These are phyloP conservation scores for Lepetodrilus schrolli DNA, from an alignment of 2,888 invertebrate species.

Conservation along the genomic window DNA sequence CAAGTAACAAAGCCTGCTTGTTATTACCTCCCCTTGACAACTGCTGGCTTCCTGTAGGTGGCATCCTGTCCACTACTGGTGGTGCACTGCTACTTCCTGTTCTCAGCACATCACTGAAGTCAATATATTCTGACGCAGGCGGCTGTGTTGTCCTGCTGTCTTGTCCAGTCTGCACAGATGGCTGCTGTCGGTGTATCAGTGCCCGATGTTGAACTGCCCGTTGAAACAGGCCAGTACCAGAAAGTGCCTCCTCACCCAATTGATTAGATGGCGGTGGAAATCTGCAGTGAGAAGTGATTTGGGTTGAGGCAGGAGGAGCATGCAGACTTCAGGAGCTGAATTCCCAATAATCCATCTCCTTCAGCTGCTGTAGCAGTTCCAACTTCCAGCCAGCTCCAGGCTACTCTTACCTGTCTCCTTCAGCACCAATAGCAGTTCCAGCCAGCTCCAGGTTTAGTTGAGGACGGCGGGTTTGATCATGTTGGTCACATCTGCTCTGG, in stretches of 20 bases:
- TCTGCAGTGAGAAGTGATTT: background rate
- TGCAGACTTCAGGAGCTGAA: too few species aligned
- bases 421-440: constrained; percentile 41
- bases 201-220: constrained; percentile 46
- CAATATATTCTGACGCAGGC: background rate
- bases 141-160: background rate
- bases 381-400: constrained; percentile 21
- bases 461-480: constrained; percentile 32
- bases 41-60: background rate
- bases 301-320: background rate
- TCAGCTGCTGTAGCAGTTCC: background rate
- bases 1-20: too few species aligned
- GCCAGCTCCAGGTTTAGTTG: constrained; percentile 39
- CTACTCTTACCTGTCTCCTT: constrained; percentile 33
- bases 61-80: background rate
- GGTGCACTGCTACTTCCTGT: constrained; percentile 15
- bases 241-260: constrained; percentile 28
- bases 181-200: constrained; percentile 46
- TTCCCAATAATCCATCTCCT: too few species aligned
- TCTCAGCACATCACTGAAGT: constrained; percentile 3
- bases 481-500: constrained; percentile 14
- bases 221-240: constrained; percentile 52
- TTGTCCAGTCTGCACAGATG: constrained; percentile 32
- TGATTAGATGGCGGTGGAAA: background rate
- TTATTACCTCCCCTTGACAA: background rate